Evolutionary conservation across 2,113 vertebrate species (phyloP).

Genomic region (Syngnathus scovelli): DNA sequence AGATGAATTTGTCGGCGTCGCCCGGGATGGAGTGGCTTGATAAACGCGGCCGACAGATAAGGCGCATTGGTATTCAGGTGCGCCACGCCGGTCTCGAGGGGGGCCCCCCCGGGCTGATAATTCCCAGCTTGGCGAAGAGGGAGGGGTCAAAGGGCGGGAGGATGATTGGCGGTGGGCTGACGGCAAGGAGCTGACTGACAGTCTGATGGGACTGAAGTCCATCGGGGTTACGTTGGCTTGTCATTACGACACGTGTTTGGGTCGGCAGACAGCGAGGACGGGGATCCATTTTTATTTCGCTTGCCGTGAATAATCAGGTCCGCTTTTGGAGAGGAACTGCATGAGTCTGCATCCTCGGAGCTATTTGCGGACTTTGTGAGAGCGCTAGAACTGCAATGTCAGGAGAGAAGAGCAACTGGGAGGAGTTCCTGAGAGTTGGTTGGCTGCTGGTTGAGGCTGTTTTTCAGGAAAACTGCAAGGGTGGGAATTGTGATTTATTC

Average conservation of each 20-base stretch:
- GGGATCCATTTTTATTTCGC: slow-evolving; percentile 11
- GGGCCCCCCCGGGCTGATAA: slow-evolving; percentile 34
- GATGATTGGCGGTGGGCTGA: slow-evolving; percentile 63
- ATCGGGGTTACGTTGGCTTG: not conserved
- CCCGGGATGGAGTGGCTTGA: slow-evolving; percentile 28
- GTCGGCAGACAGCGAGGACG: slow-evolving; percentile 11
- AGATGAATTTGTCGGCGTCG: slow-evolving; percentile 48
- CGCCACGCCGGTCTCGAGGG: slow-evolving; percentile 16
- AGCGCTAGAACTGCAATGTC: slow-evolving; percentile 39
- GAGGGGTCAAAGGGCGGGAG: slow-evolving; percentile 51
- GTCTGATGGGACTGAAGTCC: slow-evolving; percentile 43
- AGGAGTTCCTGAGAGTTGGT: slow-evolving; percentile 26
- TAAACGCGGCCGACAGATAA: slow-evolving; percentile 46
- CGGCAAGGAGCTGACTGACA: slow-evolving; percentile 45
- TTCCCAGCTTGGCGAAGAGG: slow-evolving; percentile 37
- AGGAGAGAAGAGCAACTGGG: slow-evolving; percentile 38
- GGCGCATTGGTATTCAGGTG: slow-evolving; percentile 56
- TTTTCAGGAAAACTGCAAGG: slow-evolving; percentile 36
- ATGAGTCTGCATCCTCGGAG: slow-evolving; percentile 22
- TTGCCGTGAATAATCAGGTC: slow-evolving; percentile 9
- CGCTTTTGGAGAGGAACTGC: slow-evolving; percentile 19
- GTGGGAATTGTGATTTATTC: slow-evolving; percentile 51
- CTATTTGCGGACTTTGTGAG: slow-evolving; percentile 20
- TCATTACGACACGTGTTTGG: not conserved
- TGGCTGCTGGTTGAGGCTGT: slow-evolving; percentile 26